Evolutionary conservation across 2,797 vertebrate genomes (phyloP).

Genomic region (Aulostomus chinensis): DNA sequence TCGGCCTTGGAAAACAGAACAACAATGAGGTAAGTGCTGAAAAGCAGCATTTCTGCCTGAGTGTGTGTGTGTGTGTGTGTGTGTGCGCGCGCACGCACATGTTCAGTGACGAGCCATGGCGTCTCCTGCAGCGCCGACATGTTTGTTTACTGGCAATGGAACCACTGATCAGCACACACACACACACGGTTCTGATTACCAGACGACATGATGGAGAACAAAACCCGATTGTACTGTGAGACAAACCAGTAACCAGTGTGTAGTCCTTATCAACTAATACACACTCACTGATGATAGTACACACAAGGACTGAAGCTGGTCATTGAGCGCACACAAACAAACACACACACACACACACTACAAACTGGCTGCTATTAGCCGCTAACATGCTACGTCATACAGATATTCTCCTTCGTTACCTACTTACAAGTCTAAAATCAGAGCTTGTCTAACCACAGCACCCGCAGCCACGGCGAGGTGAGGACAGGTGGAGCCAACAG

Average conservation of each 20-base stretch:
- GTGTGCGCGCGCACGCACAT: too few species aligned
- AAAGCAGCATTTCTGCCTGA: conserved; percentile 20
- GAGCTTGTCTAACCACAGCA: too few species aligned
- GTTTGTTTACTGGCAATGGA: conserved; percentile 54
- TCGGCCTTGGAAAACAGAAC: conserved; percentile 39
- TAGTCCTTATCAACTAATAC: conserved; percentile 7
- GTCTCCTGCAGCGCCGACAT: conserved; percentile 39
- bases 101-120: conserved; percentile 14
- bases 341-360: too few species aligned
- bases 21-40: conserved; percentile 58
- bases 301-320: conserved; percentile 27
- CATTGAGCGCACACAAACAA: too few species aligned
- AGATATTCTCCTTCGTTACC: too few species aligned
- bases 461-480: too few species aligned
- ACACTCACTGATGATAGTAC: not conserved
- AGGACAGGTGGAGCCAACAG: too few species aligned
- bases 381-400: too few species aligned
- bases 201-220: conserved; percentile 31
- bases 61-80: conserved; percentile 9
- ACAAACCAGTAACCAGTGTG: not conserved
- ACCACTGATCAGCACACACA: conserved; percentile 34
- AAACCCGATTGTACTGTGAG: conserved; percentile 8
- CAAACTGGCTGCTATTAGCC: too few species aligned
- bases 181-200: conserved; percentile 45
- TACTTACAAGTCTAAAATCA: too few species aligned